phyloP scores from a whole-genome alignment of 2,797 vertebrate genomes.

The Apodemus agrarius region DNA sequence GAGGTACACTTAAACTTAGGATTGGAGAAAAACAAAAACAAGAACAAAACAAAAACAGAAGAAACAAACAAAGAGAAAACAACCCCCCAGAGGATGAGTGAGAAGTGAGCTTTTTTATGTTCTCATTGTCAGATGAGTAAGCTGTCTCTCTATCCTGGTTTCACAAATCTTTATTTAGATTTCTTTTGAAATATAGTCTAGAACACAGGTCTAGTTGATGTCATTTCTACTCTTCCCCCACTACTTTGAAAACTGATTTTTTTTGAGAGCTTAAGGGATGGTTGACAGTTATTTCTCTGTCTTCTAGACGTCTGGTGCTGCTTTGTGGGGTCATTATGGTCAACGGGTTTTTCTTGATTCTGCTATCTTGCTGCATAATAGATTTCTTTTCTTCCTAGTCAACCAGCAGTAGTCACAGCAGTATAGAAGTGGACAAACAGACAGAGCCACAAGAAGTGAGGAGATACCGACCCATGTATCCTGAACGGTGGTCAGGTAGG shows the following conservation, averaged over 20 bases:
- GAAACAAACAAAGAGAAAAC: not conserved
- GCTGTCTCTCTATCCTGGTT: not conserved
- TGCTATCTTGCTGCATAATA: not conserved
- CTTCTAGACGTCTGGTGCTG: not conserved
- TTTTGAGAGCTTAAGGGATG: not conserved
- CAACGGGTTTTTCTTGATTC: not conserved
- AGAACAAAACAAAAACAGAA: not conserved
- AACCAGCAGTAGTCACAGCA: not conserved
- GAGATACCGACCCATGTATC: not conserved
- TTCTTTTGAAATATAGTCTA: not conserved
- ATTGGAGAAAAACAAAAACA: not conserved
- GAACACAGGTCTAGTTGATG: not conserved
- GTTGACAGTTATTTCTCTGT: not conserved
- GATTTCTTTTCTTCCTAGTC: not conserved
- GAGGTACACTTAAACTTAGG: too few species aligned
- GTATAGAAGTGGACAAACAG: not conserved
- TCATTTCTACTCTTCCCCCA: not conserved
- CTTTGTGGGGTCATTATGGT: not conserved
- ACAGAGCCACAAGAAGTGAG: not conserved
- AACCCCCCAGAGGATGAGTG: not conserved
- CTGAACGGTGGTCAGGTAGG: not conserved
- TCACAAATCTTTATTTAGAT: not conserved
- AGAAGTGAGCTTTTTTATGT: too few species aligned
- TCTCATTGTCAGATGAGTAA: not conserved
- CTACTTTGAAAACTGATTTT: not conserved